Evolutionary conservation across 2,797 vertebrate species (phyloP).

Genomic region (Anas acuta): DNA sequence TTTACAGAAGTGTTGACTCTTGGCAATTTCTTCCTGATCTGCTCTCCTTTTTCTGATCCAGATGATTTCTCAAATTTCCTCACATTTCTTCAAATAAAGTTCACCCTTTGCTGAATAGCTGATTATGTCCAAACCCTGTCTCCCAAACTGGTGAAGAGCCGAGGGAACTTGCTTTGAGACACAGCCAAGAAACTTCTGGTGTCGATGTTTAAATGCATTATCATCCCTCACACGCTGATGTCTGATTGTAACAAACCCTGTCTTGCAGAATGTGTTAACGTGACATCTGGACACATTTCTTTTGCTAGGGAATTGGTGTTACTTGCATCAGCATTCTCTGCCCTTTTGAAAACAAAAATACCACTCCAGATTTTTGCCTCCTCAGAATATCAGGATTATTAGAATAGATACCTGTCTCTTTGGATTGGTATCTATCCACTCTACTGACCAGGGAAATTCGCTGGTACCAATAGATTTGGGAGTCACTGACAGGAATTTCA

Average conservation of each 20-base stretch:
- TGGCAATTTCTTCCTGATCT: neutral
- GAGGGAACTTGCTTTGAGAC: neutral
- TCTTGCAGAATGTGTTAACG: neutral
- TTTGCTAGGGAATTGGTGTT: neutral
- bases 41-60: neutral
- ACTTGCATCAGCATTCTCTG: neutral
- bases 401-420: neutral
- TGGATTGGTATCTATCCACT: neutral
- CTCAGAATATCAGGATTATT: neutral
- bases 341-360: neutral
- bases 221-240: fast-evolving
- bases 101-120: neutral
- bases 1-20: neutral
- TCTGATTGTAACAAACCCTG: neutral
- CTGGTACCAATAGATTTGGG: neutral
- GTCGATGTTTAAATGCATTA: fast-evolving
- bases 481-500: neutral
- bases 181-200: neutral
- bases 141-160: neutral
- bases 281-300: neutral
- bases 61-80: neutral
- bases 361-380: neutral
- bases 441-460: neutral
- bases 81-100: neutral
- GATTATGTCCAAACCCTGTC: neutral